A percentile compares a stretch with the other conserved stretches of the same genome.
Conservation (phyloP, 2,888 invertebrate genomes). For the Andrena fulva region DNA sequence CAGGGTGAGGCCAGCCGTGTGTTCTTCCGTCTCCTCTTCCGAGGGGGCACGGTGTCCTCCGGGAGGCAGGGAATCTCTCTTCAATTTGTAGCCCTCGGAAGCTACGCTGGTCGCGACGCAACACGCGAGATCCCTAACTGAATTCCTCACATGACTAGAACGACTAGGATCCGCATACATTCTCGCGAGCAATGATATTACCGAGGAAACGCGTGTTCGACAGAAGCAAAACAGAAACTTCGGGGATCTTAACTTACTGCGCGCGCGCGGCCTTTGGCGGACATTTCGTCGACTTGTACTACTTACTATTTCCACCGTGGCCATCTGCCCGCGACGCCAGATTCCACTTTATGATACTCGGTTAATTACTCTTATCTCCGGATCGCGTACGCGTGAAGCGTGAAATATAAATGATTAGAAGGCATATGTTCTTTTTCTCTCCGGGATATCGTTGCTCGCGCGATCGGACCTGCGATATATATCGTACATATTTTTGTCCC, state of each 20-base stretch:
- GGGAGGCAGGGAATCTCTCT: conserved; percentile 31
- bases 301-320: too few species aligned
- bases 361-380: background rate
- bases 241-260: background rate
- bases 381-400: background rate
- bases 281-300: too few species aligned
- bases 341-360: background rate
- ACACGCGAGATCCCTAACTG: conserved; percentile 1
- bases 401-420: background rate
- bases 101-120: conserved; percentile 13
- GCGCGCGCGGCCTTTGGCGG: too few species aligned
- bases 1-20: background rate
- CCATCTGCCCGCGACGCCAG: background rate
- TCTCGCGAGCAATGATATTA: conserved; percentile 10
- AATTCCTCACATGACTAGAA: conserved; percentile 41
- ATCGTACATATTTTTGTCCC: background rate
- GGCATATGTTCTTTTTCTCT: background rate
- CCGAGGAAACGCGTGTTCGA: conserved; percentile 1
- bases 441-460: background rate
- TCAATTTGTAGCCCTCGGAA: conserved; percentile 30
- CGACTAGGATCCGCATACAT: conserved; percentile 28
- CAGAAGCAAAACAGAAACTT: background rate
- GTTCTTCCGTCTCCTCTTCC: conserved; percentile 4
- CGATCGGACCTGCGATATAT: background rate
- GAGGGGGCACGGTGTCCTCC: conserved; percentile 18